phyloP scores from a whole-genome alignment of 2,888 invertebrate genomes.

The Acholoe squamosa region DNA sequence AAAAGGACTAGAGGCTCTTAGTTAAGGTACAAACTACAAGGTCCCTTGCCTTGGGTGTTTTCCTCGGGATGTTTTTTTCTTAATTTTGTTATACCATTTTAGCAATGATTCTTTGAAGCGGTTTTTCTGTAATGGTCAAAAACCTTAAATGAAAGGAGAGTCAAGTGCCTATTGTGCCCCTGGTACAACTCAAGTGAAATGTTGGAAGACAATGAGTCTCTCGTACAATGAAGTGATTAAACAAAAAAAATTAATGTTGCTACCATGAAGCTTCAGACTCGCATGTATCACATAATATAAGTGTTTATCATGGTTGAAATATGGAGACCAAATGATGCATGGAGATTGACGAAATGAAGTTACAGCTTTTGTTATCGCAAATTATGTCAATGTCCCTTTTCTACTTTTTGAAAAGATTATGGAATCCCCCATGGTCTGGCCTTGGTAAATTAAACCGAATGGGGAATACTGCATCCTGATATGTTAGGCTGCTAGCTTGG shows the following conservation, averaged over 20 bases:
- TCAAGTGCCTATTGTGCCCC: slow-evolving; percentile 37
- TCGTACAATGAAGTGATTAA: slow-evolving; percentile 34
- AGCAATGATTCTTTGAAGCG: slow-evolving; percentile 16
- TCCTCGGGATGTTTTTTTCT: slow-evolving; percentile 54
- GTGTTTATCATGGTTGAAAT: slow-evolving; percentile 44
- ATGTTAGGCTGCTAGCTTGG: slow-evolving; percentile 50
- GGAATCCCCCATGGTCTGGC: neutral
- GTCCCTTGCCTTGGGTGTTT: slow-evolving; percentile 50
- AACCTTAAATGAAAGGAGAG: slow-evolving; percentile 35
- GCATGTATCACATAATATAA: slow-evolving; percentile 45
- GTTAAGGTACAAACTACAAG: slow-evolving; percentile 11
- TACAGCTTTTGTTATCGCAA: slow-evolving; percentile 52
- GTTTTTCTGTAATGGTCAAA: slow-evolving; percentile 47
- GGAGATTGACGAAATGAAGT: slow-evolving; percentile 45
- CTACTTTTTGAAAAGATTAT: slow-evolving; percentile 31
- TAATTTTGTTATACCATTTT: slow-evolving; percentile 39
- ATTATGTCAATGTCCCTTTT: slow-evolving; percentile 41
- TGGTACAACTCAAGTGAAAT: neutral
- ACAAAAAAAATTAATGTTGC: slow-evolving; percentile 48
- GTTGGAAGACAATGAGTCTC: slow-evolving; percentile 7
- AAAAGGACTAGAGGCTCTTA: slow-evolving; percentile 4
- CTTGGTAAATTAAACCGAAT: neutral
- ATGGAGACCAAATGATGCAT: slow-evolving; percentile 50
- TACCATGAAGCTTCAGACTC: slow-evolving; percentile 58
- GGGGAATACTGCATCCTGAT: slow-evolving; percentile 31